phyloP scores from a whole-genome alignment of 2,113 vertebrate species.

The Etheostoma cragini region DNA sequence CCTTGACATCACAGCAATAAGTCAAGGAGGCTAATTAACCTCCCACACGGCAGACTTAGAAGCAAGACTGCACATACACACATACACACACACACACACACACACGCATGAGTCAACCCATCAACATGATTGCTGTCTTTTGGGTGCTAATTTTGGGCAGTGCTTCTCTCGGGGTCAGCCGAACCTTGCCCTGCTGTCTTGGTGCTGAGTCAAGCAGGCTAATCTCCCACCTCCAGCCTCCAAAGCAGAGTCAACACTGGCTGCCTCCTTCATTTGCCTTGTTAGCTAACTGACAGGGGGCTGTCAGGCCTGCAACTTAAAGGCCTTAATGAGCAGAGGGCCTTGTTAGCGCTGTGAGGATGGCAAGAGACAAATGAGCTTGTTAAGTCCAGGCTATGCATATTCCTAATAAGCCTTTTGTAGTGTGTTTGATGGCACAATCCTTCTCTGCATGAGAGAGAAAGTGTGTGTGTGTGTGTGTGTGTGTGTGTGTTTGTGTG shows the following conservation, averaged over 20 bases:
- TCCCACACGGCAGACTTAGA: not conserved
- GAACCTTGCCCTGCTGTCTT: conserved; percentile 62
- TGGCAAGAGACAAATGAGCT: conserved; percentile 70
- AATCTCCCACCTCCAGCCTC: conserved; percentile 67
- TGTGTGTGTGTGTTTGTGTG: no score
- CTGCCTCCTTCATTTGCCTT: conserved; percentile 72
- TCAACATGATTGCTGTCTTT: conserved; percentile 48
- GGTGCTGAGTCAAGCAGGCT: conserved; percentile 57
- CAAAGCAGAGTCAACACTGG: conserved; percentile 60
- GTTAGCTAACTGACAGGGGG: conserved; percentile 71
- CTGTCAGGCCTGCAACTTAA: conserved; percentile 66
- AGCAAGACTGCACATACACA: not conserved
- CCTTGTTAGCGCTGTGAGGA: conserved; percentile 65
- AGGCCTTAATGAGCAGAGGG: conserved; percentile 73
- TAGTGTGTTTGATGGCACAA: conserved; percentile 62
- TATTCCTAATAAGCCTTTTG: conserved; percentile 78
- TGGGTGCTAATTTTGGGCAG: conserved; percentile 22
- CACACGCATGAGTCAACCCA: conserved; percentile 28
- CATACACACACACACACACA: not conserved
- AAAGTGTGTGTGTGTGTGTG: no score
- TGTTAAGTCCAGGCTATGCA: conserved; percentile 69
- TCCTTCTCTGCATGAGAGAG: conserved; percentile 29
- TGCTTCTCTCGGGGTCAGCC: conserved; percentile 41
- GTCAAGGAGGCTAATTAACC: conserved; percentile 64
- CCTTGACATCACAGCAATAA: conserved; percentile 47